Evolutionary conservation across 2,113 vertebrate genomes (phyloP).

Genomic region (Abramis brama): DNA sequence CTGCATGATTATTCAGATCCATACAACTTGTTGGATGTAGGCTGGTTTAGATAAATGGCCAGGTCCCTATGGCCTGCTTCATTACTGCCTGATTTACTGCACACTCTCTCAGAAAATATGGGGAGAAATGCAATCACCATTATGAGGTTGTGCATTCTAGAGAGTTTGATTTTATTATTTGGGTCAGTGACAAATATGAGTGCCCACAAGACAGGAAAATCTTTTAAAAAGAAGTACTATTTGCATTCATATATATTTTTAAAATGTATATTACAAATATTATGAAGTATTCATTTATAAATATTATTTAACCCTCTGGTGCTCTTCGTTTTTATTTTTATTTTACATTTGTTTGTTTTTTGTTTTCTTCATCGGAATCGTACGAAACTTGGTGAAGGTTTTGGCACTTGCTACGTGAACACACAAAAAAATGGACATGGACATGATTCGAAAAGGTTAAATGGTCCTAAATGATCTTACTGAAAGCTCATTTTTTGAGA

Average conservation of each 20-base stretch:
- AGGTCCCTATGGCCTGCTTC: conserved; percentile 16
- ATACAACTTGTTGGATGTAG: conserved; percentile 53
- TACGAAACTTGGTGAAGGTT: too few relatives aligned
- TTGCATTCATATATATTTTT: neutral
- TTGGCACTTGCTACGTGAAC: too few relatives aligned
- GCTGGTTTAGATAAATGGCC: conserved; percentile 44
- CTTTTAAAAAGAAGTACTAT: neutral
- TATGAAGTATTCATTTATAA: too few relatives aligned
- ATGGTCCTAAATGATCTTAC: too few relatives aligned
- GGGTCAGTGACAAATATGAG: conserved; percentile 57
- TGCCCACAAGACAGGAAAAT: conserved; percentile 13
- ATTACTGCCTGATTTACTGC: conserved; percentile 38
- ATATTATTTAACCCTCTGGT: too few relatives aligned
- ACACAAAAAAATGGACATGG: too few relatives aligned
- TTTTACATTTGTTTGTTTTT: too few relatives aligned
- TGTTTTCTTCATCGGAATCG: too few relatives aligned
- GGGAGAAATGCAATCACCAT: conserved; percentile 35
- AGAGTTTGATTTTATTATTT: conserved; percentile 52
- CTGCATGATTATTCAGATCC: conserved; percentile 54
- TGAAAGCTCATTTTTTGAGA: too few relatives aligned
- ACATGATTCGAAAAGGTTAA: too few relatives aligned
- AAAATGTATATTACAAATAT: too few relatives aligned
- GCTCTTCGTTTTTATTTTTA: too few relatives aligned
- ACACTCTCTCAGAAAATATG: conserved; percentile 38
- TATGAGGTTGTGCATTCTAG: conserved; percentile 24